phyloP scores from a whole-genome alignment of 1,140 invertebrate species.

The Camponotus vicinus region DNA sequence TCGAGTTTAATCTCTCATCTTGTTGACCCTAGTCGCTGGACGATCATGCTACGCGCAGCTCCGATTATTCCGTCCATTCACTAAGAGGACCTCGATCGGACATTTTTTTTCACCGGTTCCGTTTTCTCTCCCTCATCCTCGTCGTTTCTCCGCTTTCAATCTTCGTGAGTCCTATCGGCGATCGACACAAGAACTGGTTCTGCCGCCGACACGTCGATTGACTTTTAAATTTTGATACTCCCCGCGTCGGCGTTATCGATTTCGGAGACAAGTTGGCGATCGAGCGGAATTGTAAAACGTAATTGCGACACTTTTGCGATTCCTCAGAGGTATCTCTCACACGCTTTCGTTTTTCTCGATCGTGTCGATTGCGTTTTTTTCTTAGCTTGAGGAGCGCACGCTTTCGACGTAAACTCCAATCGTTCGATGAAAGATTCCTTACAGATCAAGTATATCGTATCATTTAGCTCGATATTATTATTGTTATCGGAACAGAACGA shows the following conservation, averaged over 20 bases:
- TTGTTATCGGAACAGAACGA: neutral
- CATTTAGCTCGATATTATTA: neutral
- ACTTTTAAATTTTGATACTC: slow-evolving; percentile 66
- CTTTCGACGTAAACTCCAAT: neutral
- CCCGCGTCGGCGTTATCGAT: slow-evolving; percentile 55
- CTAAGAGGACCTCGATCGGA: slow-evolving; percentile 54
- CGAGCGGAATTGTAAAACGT: slow-evolving; percentile 1
- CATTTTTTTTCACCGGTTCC: slow-evolving; percentile 4
- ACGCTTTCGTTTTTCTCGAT: neutral
- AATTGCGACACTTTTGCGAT: slow-evolving; percentile 38
- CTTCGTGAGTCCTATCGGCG: slow-evolving; percentile 23
- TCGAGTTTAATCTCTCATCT: slow-evolving; percentile 52
- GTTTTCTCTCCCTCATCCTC: neutral
- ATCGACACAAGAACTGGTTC: slow-evolving; percentile 63
- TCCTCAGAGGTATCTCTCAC: neutral
- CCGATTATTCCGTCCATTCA: slow-evolving; percentile 55
- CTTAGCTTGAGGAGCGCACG: neutral
- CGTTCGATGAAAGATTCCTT: neutral
- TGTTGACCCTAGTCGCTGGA: slow-evolving; percentile 39
- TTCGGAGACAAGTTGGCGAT: slow-evolving; percentile 9
- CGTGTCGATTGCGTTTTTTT: neutral
- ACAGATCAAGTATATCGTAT: neutral
- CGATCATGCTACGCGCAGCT: slow-evolving; percentile 18
- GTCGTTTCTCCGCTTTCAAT: slow-evolving; percentile 26
- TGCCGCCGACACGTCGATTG: slow-evolving; percentile 49